Base-by-base conservation (phyloP, 2,113 vertebrate genomes). In the Origma solitaria region DNA sequence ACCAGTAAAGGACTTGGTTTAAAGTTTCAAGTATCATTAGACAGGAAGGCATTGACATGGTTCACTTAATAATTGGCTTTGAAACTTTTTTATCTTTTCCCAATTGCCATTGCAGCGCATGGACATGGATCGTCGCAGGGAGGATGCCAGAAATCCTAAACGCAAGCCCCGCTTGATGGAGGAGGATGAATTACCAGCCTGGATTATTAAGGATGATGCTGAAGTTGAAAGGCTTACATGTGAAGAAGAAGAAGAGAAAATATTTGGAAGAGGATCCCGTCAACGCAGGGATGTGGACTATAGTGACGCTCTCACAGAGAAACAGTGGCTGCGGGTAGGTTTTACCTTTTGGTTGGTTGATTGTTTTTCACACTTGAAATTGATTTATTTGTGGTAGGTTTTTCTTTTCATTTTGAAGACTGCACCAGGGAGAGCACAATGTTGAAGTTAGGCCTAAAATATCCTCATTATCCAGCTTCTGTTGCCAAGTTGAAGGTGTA, bases 141-240 rank as follows among this genome's bases (percentile, higher is more conserved):
- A 99, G 65, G 99, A 99, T 5, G 99, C 99, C 12, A 98, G 99
- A 42, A 99, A 99, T 88, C 99, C 99, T 2, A 99, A 99, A 51
- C 98, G 99, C 33, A 99, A 99, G 80, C 99, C 99, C 4, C 99
- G 99, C 38, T 95, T 99, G 25, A 99, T 99, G 99, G 99, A 99
- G 96, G 99, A 99, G 72, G 99, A 99, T 13, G 99, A 99, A 64
- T 97, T 99, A 38, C 99, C 99, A 28, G 99, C 99, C 6, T 99
- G 99, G 99, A 99, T 99, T 96, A 98, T 99, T 92, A 99, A 99
- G 95, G 99, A 99, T 42, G 99, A 99, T 18, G 99, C 99, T 1
- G 99, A 99, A 97, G 99, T 99, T 11, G 99, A 99, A 88, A 98
- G 99, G 33, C 98, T 99, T 44, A 99, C 99, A 0, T 99, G 99